Percentiles rank a stretch among this genome's conserved stretches.
Evolutionary conservation across 2,888 invertebrate species (phyloP).

Genomic region (Barypeithes pellucidus): DNA sequence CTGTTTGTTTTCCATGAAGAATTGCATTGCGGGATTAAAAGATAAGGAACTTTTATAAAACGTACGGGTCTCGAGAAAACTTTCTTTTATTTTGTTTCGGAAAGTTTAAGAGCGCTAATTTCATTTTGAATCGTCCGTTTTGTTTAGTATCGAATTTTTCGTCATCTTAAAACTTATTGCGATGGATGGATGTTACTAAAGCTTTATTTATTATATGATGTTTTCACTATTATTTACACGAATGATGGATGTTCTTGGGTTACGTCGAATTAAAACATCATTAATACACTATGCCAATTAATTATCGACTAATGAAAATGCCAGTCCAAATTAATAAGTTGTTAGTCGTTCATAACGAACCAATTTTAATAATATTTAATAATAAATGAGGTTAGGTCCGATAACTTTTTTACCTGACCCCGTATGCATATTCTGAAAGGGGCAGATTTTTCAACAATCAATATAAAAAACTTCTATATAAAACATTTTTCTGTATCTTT

Average conservation of each 20-base stretch:
- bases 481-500: no score
- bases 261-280: neutral
- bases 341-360: no score
- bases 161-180: conserved; percentile 38
- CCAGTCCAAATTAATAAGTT: no score
- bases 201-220: conserved; percentile 4
- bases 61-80: conserved; percentile 49
- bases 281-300: no score
- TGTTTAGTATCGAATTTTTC: conserved; percentile 48
- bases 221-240: neutral
- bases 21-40: conserved; percentile 54
- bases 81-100: conserved; percentile 51
- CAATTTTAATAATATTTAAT: no score
- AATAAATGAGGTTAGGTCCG: no score
- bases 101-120: conserved; percentile 52
- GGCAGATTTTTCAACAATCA: no score
- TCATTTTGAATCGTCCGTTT: conserved; percentile 52
- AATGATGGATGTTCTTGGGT: neutral
- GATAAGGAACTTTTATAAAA: conserved; percentile 60
- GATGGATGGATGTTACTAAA: conserved; percentile 23
- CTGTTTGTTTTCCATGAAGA: conserved; percentile 57
- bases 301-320: no score
- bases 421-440: no score
- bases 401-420: no score
- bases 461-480: no score